Evolutionary conservation across 2,888 invertebrate genomes (phyloP).

Genomic region (Chrysodeixis includens): DNA sequence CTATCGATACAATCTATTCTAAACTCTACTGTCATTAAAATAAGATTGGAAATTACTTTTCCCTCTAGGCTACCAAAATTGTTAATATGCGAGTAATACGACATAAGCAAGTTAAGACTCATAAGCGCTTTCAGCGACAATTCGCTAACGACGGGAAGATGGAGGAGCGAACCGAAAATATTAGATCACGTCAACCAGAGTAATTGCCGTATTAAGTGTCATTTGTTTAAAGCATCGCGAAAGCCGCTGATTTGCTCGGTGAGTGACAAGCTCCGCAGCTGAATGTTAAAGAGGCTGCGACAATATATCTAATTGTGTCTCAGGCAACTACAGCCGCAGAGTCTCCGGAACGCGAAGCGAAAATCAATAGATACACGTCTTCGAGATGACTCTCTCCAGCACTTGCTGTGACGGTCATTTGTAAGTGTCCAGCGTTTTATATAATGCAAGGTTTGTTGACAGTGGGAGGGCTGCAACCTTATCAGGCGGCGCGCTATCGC

Average conservation of each 20-base stretch:
- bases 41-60: neutral
- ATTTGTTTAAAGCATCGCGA: slow-evolving; percentile 6
- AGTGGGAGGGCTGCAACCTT: slow-evolving; percentile 80
- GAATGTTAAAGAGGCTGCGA: slow-evolving; percentile 77
- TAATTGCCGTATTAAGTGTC: slow-evolving; percentile 16
- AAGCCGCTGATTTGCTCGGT: slow-evolving; percentile 28
- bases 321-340: slow-evolving; percentile 57
- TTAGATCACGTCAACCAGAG: slow-evolving; percentile 34
- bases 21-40: neutral
- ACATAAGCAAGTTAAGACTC: slow-evolving; percentile 9
- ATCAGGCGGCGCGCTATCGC: slow-evolving; percentile 79
- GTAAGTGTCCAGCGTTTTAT: slow-evolving; percentile 64
- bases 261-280: slow-evolving; percentile 61
- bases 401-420: slow-evolving; percentile 58
- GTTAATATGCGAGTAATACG: slow-evolving; percentile 1
- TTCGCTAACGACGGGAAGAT: slow-evolving; percentile 32
- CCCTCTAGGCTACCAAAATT: neutral
- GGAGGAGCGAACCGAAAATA: slow-evolving; percentile 19
- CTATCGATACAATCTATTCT: neutral
- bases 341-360: slow-evolving; percentile 67
- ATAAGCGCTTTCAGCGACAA: slow-evolving; percentile 14
- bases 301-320: slow-evolving; percentile 72
- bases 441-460: slow-evolving; percentile 84
- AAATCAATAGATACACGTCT: slow-evolving; percentile 83
- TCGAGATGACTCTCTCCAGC: slow-evolving; percentile 69